Base-by-base conservation (phyloP, 2,113 vertebrate genomes). In the Festucalex cinctus region DNA sequence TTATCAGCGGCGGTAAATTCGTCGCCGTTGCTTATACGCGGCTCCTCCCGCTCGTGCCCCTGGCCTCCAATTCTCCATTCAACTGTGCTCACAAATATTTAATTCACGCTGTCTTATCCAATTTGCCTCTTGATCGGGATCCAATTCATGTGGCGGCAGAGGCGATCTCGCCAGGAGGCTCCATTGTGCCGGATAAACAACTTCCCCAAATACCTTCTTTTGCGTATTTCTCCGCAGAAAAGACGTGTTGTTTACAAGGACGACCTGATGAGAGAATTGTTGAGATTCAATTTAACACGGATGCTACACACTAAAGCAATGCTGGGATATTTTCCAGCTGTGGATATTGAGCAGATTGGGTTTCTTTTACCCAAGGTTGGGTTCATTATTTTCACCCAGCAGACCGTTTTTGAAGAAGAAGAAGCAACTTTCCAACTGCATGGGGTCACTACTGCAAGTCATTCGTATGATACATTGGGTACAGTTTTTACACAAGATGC, bases 41-140 rank as follows among this genome's bases (percentile, higher is more conserved):
- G n/a, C 77, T 80, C 80, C n/a, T n/a, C n/a, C n/a, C 68, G 59
- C 73, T 20, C 63, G 78, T 65, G 83, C 82, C 83, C 71, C 81
- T 70, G 77, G 73, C 71, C 69, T 82, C 73, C 70, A 74, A 77
- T 70, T 61, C 80, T 77, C 69, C 43, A 32, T 75, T 79, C 71
- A 75, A 74, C 74, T 72, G 71, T 16, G 77, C 66, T 73, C 70
- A 64, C 66, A 43, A 83, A 84, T 82, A 85, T 88, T 85, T 84
- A 77, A 85, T 87, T 70, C 68, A 64, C 70, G 28, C 64, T 20
- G 80, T 83, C 77, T 81, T 57, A 77, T 81, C 70, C 74, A 79
- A 74, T 85, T 56, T 60, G 32, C 48, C 60, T 36, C 67, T 73
- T 76, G 77, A 83, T 82, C 67, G 72, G 35, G 54, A 82, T 83